Evolutionary conservation across 2,797 vertebrate species (phyloP).

Genomic region (Galago senegalensis): DNA sequence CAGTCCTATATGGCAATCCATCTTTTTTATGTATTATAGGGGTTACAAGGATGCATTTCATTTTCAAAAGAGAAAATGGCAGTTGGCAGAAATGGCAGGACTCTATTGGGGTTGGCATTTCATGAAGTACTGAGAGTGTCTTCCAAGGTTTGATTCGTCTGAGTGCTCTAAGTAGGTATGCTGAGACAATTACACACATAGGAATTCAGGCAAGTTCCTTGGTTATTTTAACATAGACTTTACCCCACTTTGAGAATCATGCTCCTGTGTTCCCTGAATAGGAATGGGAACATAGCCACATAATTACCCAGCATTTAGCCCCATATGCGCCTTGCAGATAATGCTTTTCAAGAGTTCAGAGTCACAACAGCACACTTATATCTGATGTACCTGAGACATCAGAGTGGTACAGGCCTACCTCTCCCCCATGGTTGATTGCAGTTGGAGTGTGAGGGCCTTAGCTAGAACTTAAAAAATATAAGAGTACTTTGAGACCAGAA

Average conservation of each 20-base stretch:
- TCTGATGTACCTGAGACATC: not conserved
- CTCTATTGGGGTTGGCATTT: not conserved
- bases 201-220: not conserved
- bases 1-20: not conserved
- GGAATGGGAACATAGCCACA: not conserved
- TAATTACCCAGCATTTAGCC: not conserved
- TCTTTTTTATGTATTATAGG: not conserved
- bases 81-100: not conserved
- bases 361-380: not conserved
- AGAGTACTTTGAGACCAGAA: slow-evolving; percentile 17
- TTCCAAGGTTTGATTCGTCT: not conserved
- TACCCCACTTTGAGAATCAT: not conserved
- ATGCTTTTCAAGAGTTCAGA: not conserved
- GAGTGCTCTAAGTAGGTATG: not conserved
- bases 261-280: not conserved
- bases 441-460: not conserved
- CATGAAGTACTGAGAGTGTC: not conserved
- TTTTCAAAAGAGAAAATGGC: not conserved
- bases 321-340: not conserved
- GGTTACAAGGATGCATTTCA: not conserved
- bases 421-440: not conserved
- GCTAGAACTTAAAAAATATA: not conserved
- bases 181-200: not conserved
- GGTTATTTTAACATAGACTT: slow-evolving; percentile 3
- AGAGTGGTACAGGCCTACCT: not conserved